Conservation (phyloP, 2,113 vertebrate genomes). For the Charina bottae region DNA sequence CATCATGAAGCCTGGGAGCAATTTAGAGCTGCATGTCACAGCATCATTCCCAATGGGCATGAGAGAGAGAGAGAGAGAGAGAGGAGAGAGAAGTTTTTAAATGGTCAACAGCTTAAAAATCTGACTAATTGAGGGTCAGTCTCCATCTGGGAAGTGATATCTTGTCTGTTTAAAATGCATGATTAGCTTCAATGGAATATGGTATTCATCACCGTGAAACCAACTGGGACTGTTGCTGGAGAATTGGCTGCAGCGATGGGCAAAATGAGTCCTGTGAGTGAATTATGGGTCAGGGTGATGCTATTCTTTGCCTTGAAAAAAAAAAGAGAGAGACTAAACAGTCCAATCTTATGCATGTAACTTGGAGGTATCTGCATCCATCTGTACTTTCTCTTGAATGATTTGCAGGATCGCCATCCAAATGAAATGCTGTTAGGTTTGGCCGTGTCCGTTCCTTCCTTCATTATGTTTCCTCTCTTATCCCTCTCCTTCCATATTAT, state of each 20-base stretch:
- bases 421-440: not conserved
- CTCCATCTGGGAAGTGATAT: conserved; percentile 29
- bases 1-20: conserved; percentile 64
- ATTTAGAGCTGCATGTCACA: conserved; percentile 66
- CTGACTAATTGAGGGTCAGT: not conserved
- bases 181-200: not conserved
- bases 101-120: not conserved
- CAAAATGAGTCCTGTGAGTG: accelerated
- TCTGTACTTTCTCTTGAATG: accelerated
- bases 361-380: not conserved
- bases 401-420: not conserved
- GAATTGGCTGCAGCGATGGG: accelerated
- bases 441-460: not conserved
- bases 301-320: not conserved
- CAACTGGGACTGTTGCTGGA: not conserved
- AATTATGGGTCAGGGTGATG: not conserved
- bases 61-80: not conserved
- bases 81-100: not conserved
- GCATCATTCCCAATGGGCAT: conserved; percentile 60
- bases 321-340: not conserved
- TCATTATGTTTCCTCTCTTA: not conserved
- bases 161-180: conserved; percentile 32
- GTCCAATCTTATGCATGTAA: not conserved
- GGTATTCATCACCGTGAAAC: not conserved
- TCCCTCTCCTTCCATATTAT: not conserved